phyloP scores from a whole-genome alignment of 1,140 invertebrate genomes.

The Macrobrachium rosenbergii region DNA sequence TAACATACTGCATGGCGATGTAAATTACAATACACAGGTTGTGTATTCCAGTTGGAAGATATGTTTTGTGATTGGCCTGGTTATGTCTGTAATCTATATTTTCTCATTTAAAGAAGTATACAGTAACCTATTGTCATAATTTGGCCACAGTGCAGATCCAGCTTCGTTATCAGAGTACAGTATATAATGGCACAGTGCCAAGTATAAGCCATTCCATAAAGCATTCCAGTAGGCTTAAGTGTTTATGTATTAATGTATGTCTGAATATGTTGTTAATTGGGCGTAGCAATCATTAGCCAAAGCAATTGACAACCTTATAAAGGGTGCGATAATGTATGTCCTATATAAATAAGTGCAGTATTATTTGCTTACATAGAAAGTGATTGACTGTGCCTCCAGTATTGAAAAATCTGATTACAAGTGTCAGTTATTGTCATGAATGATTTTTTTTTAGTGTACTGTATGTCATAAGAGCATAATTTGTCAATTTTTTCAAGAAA shows the following conservation, averaged over 20 bases:
- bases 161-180: too few species aligned
- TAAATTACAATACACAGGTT: too few species aligned
- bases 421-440: neutral
- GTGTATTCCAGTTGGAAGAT: too few species aligned
- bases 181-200: slow-evolving; percentile 40
- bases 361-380: slow-evolving; percentile 26
- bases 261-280: neutral
- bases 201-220: slow-evolving; percentile 57
- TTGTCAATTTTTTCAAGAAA: too few species aligned
- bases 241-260: slow-evolving; percentile 18
- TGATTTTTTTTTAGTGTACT: neutral
- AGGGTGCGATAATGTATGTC: too few species aligned
- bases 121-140: too few species aligned
- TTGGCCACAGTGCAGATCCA: too few species aligned
- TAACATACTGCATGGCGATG: too few species aligned
- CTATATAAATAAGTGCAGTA: slow-evolving; percentile 9
- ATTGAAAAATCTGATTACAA: neutral
- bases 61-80: too few species aligned
- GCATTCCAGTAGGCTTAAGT: slow-evolving; percentile 59
- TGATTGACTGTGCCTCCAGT: neutral
- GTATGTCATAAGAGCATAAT: too few species aligned
- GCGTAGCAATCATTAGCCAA: slow-evolving; percentile 36
- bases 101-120: too few species aligned
- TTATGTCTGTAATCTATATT: too few species aligned
- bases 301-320: slow-evolving; percentile 7